These are phyloP conservation scores for Panurus biarmicus DNA, from an alignment of 2,113 vertebrate species.

Conservation along the genomic window DNA sequence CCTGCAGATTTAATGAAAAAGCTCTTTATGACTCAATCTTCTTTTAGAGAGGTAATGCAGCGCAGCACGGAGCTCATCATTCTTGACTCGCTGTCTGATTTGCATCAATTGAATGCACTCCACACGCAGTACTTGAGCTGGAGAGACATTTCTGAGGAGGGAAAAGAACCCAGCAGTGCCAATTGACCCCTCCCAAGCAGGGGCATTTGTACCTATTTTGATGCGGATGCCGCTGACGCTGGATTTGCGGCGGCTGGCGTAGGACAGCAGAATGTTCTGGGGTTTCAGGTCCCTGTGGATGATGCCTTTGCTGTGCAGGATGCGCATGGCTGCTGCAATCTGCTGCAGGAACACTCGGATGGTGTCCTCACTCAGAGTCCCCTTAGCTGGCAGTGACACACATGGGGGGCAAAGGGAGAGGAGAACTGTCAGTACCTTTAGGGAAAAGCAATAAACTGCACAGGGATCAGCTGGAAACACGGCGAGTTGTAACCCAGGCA, in stretches of 20 bases:
- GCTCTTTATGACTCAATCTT: neutral
- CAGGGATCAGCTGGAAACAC: neutral
- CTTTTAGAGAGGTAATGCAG: neutral
- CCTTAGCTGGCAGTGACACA: constrained; percentile 78
- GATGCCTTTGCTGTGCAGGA: constrained; percentile 93
- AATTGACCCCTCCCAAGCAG: too few species aligned
- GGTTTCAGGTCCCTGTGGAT: constrained; percentile 96
- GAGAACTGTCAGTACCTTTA: neutral
- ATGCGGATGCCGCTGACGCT: constrained; percentile 86
- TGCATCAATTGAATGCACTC: neutral
- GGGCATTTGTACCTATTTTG: constrained; percentile 93
- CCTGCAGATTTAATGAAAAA: neutral
- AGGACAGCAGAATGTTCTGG: constrained; percentile 93
- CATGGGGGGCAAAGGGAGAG: neutral
- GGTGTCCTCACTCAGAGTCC: constrained; percentile 92
- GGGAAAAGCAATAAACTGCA: neutral
- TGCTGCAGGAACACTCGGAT: constrained; percentile 94
- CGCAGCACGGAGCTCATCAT: neutral
- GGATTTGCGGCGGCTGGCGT: constrained; percentile 80
- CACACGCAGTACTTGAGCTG: neutral
- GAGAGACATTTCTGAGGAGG: neutral
- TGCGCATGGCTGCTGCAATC: constrained; percentile 91
- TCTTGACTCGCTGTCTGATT: neutral
- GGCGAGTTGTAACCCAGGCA: neutral
- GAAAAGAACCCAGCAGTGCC: neutral